A percentile compares a stretch with the other conserved stretches of the same genome.
phyloP scores from a whole-genome alignment of 2,797 vertebrate species.

The Scleropages formosus region DNA sequence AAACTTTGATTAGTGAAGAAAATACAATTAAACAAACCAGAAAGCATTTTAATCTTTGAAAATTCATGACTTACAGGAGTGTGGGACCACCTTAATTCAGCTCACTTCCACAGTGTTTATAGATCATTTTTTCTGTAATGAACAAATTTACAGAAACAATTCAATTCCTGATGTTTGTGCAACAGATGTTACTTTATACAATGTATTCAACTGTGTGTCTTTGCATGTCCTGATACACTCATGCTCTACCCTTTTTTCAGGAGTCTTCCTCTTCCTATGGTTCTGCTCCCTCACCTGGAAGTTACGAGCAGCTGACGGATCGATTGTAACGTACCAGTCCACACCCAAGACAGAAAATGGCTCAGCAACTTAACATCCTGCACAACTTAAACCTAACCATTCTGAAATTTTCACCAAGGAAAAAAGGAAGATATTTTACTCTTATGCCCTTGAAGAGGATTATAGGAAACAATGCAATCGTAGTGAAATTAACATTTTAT shows the following conservation, averaged over 20 bases:
- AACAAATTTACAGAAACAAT: too few species aligned
- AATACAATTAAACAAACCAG: too few species aligned
- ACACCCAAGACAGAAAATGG: conserved; percentile 30
- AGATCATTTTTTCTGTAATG: not conserved
- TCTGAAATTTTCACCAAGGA: not conserved
- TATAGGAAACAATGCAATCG: not conserved
- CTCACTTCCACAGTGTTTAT: too few species aligned
- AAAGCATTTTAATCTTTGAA: too few species aligned
- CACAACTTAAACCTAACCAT: too few species aligned
- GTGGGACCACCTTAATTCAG: too few species aligned
- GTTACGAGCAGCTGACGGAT: conserved; percentile 39
- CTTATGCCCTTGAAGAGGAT: not conserved
- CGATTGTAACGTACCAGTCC: conserved; percentile 48
- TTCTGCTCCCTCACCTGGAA: conserved; percentile 54
- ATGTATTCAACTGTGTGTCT: too few species aligned
- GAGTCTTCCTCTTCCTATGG: conserved; percentile 69
- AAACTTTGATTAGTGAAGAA: too few species aligned
- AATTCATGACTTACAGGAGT: too few species aligned
- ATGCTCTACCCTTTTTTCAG: conserved; percentile 40
- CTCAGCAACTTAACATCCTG: not conserved
- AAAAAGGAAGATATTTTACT: not conserved
- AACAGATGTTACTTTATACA: too few species aligned
- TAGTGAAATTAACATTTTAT: conserved; percentile 20
- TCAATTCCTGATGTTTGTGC: too few species aligned
- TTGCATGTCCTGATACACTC: too few species aligned